A percentile compares a stretch with the other conserved stretches of the same genome.
phyloP scores from a whole-genome alignment of 2,113 vertebrate species.

The Anser brachyrhynchus region DNA sequence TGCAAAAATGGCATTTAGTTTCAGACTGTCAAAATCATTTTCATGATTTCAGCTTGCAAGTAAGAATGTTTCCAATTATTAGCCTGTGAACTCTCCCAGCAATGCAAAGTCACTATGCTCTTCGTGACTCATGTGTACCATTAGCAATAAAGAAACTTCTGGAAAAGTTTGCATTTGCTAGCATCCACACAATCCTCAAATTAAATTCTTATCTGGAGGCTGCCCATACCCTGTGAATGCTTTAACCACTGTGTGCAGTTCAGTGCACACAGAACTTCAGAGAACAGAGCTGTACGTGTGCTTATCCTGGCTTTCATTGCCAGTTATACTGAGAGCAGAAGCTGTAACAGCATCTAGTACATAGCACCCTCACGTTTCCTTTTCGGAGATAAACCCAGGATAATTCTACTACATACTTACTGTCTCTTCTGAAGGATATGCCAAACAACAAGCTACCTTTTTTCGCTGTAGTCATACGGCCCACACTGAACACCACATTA shows the following conservation, averaged over 20 bases:
- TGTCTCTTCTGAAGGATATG: neutral
- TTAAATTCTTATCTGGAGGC: neutral
- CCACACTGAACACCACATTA: neutral
- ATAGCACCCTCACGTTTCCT: accelerated
- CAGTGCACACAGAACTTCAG: neutral
- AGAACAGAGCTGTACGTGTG: accelerated
- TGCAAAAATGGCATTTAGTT: slow-evolving; percentile 32
- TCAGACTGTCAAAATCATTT: slow-evolving; percentile 16
- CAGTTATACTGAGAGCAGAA: neutral
- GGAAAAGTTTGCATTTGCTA: neutral
- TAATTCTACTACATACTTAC: neutral
- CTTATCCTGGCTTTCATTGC: accelerated
- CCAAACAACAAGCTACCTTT: neutral
- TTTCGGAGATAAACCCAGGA: neutral
- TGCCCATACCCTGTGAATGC: neutral
- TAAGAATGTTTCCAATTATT: neutral
- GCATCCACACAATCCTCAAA: neutral
- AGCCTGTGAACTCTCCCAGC: neutral
- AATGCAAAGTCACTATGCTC: neutral
- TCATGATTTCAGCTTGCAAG: slow-evolving; percentile 8
- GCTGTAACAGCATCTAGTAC: neutral
- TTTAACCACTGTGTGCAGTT: neutral
- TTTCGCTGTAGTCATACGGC: neutral
- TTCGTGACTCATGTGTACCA: neutral
- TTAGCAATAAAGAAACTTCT: neutral